Base-by-base conservation (phyloP, 2,888 invertebrate species). In the Agonopterix subpropinquella region DNA sequence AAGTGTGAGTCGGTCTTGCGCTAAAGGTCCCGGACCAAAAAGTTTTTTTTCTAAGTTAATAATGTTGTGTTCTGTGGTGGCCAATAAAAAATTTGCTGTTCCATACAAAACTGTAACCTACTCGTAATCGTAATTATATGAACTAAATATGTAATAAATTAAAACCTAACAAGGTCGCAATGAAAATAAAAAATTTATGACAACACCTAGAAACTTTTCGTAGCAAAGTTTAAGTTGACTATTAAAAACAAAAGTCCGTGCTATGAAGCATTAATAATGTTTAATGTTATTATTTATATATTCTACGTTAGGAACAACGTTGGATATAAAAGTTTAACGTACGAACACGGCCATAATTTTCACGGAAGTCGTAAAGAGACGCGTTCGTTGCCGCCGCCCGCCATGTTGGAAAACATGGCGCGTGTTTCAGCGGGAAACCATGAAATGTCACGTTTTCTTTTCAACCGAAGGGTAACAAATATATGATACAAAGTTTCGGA, bases 351-450 rank as follows among this genome's bases (percentile, higher is more conserved):
- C 71, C 67, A 79, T 83, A 85, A 83, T 84, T 83, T 84, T 73
- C 79, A 72, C 70, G 73, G 71, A 76, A 79, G 77, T 80, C 85
- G 80, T 85, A 85, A 85, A 85, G 71, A 75, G 77, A 70, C 69
- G 64, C 67, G 68, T 64, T 61, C 62, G 61, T 28, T 39, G 5
- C 63, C 62, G 55, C 54, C 56, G n/a, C 80, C 54, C 56, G 39
- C 80, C 78, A 82, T 83, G 69, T 81, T 83, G 75, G 65, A 72
- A 28, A 77, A 72, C 59, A 62, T 65, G 64, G 70, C 67, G 69
- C 59, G 43, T 65, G 74, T 80, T 81, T 80, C 74, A 75, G 79
- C 77, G 82, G 79, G 76, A 77, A 65, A 68, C 54, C 60, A 56
- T 54, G 45, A 37, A 53, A 48, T 53, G 53, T 50, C 39, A 46